Base-by-base conservation (phyloP, 2,888 invertebrate genomes). In the Orthonychiurus folsomi region DNA sequence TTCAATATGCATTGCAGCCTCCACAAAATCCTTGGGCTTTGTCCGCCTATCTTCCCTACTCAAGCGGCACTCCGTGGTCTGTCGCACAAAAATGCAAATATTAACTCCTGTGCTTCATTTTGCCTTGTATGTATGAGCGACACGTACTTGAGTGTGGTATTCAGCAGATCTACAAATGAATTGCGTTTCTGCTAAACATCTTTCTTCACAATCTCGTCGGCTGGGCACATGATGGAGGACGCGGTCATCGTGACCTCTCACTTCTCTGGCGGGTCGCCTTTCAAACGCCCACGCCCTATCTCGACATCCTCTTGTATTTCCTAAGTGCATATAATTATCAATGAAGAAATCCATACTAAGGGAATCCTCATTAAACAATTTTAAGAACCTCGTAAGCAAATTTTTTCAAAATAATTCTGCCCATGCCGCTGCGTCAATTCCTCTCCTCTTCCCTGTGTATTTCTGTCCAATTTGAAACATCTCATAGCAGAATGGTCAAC, bases 131-230 rank as follows among this genome's bases (percentile, higher is more conserved):
- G n/a, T 20, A 28, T 20, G 20, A 26, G 9, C n/a, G 20, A 5
- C 20, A 25, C 58, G 48, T 67, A 71, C 73, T 67, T 73, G 71
- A 60, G 80, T 77, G 73, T 81, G 79, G 75, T 80, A 81, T 71
- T 80, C 79, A 23, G 80, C 81, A 1, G 80, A 80, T 55, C 80
- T 76, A 70, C 80, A 81, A 26, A 73, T 73, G 69, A 75, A 75
- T 56, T 74, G 67, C 9, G 74, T 73, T 63, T 75, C 75, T 15
- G 68, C 76, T 20, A 81, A 74, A 65, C 81, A 80, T 54, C 79
- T 76, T 64, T 80, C 79, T 68, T 80, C 76, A 68, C 81, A 81
- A 70, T 81, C 79, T 59, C 80, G 75, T n/a, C 80, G 74, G 65
- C 76, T 78, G 62, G 77, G 78, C 15, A 80, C 79, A 64, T 78